These are phyloP conservation scores for Osmoderma eremita DNA, from an alignment of 2,888 invertebrate genomes.

Conservation along the genomic window DNA sequence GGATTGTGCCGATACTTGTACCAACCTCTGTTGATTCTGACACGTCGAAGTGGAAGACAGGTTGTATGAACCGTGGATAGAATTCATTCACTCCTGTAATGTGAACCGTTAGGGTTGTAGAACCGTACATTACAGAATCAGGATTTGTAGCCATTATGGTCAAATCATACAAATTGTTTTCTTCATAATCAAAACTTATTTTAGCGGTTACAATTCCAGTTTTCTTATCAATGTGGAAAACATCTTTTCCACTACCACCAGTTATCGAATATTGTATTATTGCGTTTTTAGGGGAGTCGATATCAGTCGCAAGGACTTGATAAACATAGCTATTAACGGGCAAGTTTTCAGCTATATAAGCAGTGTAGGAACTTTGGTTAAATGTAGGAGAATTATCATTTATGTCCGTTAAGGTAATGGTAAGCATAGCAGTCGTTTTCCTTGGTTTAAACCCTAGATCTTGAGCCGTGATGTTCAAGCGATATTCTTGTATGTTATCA, in stretches of 20 bases:
- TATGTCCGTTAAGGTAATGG: constrained; percentile 88
- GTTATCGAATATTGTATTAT: constrained; percentile 84
- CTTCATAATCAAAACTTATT: constrained; percentile 88
- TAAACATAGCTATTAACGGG: constrained; percentile 79
- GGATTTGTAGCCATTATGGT: constrained; percentile 88
- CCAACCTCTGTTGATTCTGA: constrained; percentile 91
- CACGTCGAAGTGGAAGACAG: constrained; percentile 91
- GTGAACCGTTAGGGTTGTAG: constrained; percentile 77
- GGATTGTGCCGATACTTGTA: constrained; percentile 84
- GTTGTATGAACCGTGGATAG: constrained; percentile 87
- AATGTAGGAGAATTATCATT: constrained; percentile 94
- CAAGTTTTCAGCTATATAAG: constrained; percentile 85
- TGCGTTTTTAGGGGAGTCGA: constrained; percentile 89
- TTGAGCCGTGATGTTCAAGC: constrained; percentile 85
- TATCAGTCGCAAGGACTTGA: constrained; percentile 81
- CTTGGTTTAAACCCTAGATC: constrained; percentile 86
- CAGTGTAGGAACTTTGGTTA: constrained; percentile 79
- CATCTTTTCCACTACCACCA: constrained; percentile 77
- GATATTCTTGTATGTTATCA: constrained; percentile 85
- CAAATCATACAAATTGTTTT: constrained; percentile 77
- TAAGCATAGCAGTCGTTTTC: constrained; percentile 81
- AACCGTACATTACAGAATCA: constrained; percentile 81
- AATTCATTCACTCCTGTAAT: constrained; percentile 90
- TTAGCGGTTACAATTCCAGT: constrained; percentile 81
- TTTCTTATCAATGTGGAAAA: constrained; percentile 80